Percentiles rank a stretch among this genome's conserved stretches.
phyloP scores from a whole-genome alignment of 2,888 invertebrate genomes.

The Habroteleia sp. region DNA sequence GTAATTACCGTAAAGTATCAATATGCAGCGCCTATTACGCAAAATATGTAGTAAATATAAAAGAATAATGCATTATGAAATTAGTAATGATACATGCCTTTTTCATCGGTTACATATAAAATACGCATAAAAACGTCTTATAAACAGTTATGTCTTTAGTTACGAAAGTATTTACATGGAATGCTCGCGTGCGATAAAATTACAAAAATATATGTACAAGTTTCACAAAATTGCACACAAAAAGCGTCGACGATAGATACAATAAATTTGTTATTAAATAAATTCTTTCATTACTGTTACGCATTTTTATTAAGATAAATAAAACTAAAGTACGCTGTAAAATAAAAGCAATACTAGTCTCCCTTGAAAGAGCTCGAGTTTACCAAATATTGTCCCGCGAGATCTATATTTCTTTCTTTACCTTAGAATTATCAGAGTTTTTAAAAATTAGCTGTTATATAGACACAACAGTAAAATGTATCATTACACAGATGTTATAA shows the following conservation, averaged over 20 bases:
- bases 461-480: not conserved
- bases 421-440: slow-evolving; percentile 8
- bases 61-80: too few relatives aligned
- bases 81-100: too few relatives aligned
- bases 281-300: slow-evolving; percentile 1
- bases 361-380: slow-evolving; percentile 7
- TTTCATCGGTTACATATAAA: too few relatives aligned
- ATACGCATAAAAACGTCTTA: too few relatives aligned
- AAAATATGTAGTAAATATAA: too few relatives aligned
- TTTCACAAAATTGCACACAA: too few relatives aligned
- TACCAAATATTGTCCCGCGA: slow-evolving; percentile 10
- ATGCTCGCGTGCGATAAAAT: not conserved
- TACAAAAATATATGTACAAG: not conserved
- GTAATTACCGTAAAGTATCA: too few relatives aligned
- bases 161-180: not conserved
- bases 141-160: not conserved
- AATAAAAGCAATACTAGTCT: slow-evolving; percentile 5
- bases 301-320: slow-evolving; percentile 10
- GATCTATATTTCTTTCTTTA: slow-evolving; percentile 11
- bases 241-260: too few relatives aligned
- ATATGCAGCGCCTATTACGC: too few relatives aligned
- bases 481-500: too few relatives aligned
- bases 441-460: slow-evolving; percentile 5
- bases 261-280: slow-evolving; percentile 4
- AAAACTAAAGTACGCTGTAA: not conserved